These are phyloP conservation scores for Pandemis cinnamomeana DNA, from an alignment of 2,888 invertebrate genomes.

Conservation along the genomic window DNA sequence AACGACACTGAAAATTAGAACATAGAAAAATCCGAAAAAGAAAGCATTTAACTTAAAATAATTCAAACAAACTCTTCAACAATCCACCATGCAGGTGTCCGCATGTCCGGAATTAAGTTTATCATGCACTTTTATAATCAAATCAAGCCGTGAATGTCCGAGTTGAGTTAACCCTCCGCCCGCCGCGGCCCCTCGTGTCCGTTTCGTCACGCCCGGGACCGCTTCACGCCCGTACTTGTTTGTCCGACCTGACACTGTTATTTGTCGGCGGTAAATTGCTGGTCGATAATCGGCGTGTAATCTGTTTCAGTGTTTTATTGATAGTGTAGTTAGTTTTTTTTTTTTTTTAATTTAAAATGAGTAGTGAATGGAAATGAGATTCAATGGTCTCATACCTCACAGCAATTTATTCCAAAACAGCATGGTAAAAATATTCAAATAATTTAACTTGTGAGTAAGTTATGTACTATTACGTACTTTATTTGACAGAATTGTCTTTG, in stretches of 20 bases:
- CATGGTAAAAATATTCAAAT: too few relatives aligned
- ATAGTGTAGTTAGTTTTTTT: too few relatives aligned
- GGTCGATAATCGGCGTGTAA: conserved; percentile 20
- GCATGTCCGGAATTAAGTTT: conserved; percentile 25
- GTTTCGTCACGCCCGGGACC: conserved; percentile 21
- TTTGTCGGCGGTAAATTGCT: conserved; percentile 29
- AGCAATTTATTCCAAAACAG: too few relatives aligned
- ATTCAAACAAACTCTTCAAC: background rate
- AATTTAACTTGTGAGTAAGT: too few relatives aligned
- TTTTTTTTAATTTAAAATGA: too few relatives aligned
- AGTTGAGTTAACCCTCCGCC: conserved; percentile 20
- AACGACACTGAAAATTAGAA: too few relatives aligned
- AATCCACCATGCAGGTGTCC: background rate
- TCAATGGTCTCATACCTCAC: too few relatives aligned
- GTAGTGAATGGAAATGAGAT: too few relatives aligned
- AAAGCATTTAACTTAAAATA: background rate
- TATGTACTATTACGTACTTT: too few relatives aligned
- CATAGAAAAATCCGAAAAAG: too few relatives aligned
- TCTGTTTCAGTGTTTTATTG: background rate
- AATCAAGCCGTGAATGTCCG: conserved; percentile 36
- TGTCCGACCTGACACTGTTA: conserved; percentile 18
- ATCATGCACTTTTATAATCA: conserved; percentile 15
- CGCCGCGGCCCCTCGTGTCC: conserved; percentile 8
- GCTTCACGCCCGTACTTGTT: conserved; percentile 10
- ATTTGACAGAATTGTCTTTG: too few relatives aligned